Evolutionary conservation across 2,888 invertebrate species (phyloP).

Genomic region (Bellardia pandia): DNA sequence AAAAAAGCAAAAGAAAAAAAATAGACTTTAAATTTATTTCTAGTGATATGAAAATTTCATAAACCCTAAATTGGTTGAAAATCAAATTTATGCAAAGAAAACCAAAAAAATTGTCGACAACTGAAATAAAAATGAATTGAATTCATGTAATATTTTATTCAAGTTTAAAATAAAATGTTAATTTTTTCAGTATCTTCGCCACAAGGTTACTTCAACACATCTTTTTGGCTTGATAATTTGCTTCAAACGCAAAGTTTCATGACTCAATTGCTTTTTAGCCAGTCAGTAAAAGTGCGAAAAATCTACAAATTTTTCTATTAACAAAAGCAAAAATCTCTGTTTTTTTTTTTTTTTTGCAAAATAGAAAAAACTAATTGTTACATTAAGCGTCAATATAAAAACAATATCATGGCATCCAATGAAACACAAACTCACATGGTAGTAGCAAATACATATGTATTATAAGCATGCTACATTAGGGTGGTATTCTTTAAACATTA

Average conservation of each 20-base stretch:
- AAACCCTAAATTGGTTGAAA: conserved; percentile 50
- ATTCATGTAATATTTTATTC: conserved; percentile 35
- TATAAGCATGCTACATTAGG: conserved; percentile 34
- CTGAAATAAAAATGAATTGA: conserved; percentile 36
- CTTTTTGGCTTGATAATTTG: neutral
- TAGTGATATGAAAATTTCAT: conserved; percentile 65
- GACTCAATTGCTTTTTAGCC: conserved; percentile 9
- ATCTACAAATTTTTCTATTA: conserved; percentile 63
- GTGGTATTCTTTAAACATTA: neutral
- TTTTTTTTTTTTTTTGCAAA: conserved; percentile 2
- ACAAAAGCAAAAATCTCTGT: conserved; percentile 42
- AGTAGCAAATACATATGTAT: conserved; percentile 25
- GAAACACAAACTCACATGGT: conserved; percentile 36
- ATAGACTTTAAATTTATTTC: conserved; percentile 66
- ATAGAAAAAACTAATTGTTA: conserved; percentile 68
- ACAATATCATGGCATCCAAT: conserved; percentile 65
- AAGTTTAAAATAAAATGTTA: conserved; percentile 41
- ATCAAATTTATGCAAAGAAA: conserved; percentile 59
- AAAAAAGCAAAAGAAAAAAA: conserved; percentile 51
- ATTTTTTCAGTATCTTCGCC: conserved; percentile 5
- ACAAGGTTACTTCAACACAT: conserved; percentile 17
- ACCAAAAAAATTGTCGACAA: conserved; percentile 22
- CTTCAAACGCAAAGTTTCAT: neutral
- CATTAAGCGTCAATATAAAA: conserved; percentile 71
- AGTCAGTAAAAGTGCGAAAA: conserved; percentile 62